Base-by-base conservation (phyloP, 2,888 invertebrate genomes). In the Orthosia gracilis region DNA sequence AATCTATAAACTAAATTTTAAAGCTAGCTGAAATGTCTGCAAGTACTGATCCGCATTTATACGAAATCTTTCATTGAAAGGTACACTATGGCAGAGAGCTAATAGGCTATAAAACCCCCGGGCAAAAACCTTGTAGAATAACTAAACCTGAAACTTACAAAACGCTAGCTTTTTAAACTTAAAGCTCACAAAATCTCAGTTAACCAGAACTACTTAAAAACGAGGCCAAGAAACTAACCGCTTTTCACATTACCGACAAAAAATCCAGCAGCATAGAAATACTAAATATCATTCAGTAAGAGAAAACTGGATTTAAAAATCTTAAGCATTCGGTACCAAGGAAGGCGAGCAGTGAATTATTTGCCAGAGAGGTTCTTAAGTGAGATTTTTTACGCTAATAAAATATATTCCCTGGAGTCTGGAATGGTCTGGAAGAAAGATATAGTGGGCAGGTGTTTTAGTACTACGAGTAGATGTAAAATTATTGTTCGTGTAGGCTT, bases 221-320 rank as follows among this genome's bases (percentile, higher is more conserved):
- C 21, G 13, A 50, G 49, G 47, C 26, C 26, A 80, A 66, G 40
- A 57, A 67, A 52, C 47, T 49, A 62, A 80, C 62, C 5, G 47
- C 52, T 73, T 26, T 12, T 40, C 23, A 13, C 50, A 64, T 61
- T 57, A 47, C 47, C 21, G 12, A 13, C 15, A 55, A 54, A 62
- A 62, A 66, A 11, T 4, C 7, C n/a, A 54, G 26, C 79, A 49
- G n/a, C 49, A 69, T 26, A 62, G n/a, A 62, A 52, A 67, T 59
- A 83, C 63, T 83, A 67, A 82, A 83, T 80, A 80, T 72, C 63
- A 78, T 78, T 55, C 54, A 72, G 57, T 52, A 52, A 71, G 45
- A 68, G 58, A 83, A 76, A 77, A 63, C 71, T 78, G 71, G 78
- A 72, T 73, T 78, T 80, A 68, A 82, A 79, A 83, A 83, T 69